phyloP scores from a whole-genome alignment of 2,797 vertebrate species.

The Vultur gryphus region DNA sequence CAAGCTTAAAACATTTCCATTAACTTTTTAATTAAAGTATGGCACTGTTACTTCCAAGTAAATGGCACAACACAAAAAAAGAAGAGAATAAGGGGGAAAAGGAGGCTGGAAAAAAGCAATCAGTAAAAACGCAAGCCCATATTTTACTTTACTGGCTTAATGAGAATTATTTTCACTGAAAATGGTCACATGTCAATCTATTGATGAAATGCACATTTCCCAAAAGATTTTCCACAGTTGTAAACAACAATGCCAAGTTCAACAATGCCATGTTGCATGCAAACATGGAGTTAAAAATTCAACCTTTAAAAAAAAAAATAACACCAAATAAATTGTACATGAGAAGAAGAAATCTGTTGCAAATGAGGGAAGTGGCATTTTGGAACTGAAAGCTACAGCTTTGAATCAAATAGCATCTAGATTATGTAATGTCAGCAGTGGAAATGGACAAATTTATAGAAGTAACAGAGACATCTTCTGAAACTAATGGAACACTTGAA shows the following conservation, averaged over 20 bases:
- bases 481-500: slow-evolving; percentile 16
- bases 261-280: neutral
- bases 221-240: neutral
- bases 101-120: neutral
- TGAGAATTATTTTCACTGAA: neutral
- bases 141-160: neutral
- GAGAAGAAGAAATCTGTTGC: neutral
- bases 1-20: neutral
- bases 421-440: neutral
- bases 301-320: neutral
- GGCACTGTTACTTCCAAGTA: neutral
- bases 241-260: neutral
- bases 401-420: neutral
- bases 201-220: neutral
- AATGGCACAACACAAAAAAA: neutral
- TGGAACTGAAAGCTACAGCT: neutral
- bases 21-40: neutral
- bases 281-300: neutral
- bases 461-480: neutral
- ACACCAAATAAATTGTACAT: neutral
- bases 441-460: neutral
- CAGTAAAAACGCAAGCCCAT: neutral
- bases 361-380: neutral
- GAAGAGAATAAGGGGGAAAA: neutral
- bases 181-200: neutral